These are phyloP conservation scores for Ephialtes manifestator DNA, from an alignment of 2,888 invertebrate species.

Conservation along the genomic window DNA sequence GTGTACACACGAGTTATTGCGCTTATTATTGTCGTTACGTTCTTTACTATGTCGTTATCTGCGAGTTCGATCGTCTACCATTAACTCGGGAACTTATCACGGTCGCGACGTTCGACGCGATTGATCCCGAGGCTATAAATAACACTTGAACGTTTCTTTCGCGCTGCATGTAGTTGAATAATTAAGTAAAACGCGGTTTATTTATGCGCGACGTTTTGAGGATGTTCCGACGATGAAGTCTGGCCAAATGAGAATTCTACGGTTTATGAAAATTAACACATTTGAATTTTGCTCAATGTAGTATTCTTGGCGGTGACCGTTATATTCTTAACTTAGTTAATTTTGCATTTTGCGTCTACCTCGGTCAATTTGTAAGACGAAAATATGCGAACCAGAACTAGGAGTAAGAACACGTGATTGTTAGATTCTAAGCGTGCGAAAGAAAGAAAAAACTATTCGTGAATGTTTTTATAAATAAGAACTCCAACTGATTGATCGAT, in stretches of 20 bases:
- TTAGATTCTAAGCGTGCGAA: no score
- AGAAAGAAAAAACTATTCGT: no score
- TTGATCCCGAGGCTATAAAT: conserved; percentile 10
- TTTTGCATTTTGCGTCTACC: no score
- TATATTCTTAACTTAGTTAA: no score
- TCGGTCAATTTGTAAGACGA: no score
- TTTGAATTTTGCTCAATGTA: not conserved
- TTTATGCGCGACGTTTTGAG: not conserved
- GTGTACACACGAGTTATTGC: not conserved
- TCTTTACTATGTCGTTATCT: conserved; percentile 6
- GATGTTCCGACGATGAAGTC: not conserved
- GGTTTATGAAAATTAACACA: not conserved
- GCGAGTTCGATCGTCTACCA: not conserved
- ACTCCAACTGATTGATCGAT: no score
- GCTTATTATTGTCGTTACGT: conserved; percentile 10
- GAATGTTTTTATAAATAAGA: no score
- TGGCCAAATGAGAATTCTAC: not conserved
- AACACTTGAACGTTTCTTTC: not conserved
- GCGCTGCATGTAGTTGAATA: not conserved
- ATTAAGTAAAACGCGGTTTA: not conserved
- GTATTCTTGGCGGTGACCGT: no score
- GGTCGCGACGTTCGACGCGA: not conserved
- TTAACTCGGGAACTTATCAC: conserved; percentile 4
- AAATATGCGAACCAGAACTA: no score
- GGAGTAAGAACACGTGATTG: no score